Evolutionary conservation across 2,113 vertebrate species (phyloP).

Genomic region (Upupa epops): DNA sequence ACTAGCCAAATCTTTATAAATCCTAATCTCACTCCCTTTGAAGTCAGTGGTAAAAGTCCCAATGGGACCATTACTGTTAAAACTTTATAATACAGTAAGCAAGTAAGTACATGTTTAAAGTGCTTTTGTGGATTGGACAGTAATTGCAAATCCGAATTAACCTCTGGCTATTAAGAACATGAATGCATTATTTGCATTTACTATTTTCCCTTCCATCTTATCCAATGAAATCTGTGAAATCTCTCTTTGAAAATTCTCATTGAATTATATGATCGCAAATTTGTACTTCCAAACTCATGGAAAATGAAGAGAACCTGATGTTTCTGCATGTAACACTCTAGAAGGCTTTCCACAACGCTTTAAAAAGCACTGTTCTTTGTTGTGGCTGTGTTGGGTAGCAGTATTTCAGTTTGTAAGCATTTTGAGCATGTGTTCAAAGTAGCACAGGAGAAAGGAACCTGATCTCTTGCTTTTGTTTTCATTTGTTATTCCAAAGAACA

Average conservation of each 20-base stretch:
- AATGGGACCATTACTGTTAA: constrained; percentile 25
- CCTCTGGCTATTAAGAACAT: neutral
- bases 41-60: constrained; percentile 34
- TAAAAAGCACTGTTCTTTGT: constrained; percentile 8
- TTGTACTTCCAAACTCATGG: neutral
- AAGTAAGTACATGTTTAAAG: constrained; percentile 33
- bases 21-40: constrained; percentile 44
- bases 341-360: neutral
- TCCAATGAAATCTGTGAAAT: neutral
- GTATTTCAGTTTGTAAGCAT: neutral
- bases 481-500: constrained; percentile 14
- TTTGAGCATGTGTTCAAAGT: constrained; percentile 37
- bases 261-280: neutral
- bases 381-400: constrained; percentile 14
- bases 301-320: neutral
- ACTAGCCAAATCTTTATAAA: constrained; percentile 23
- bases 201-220: constrained; percentile 21
- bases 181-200: neutral
- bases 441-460: neutral
- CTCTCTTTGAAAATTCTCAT: neutral
- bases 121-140: constrained; percentile 18
- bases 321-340: neutral
- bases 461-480: constrained; percentile 19
- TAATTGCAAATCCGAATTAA: constrained; percentile 9
- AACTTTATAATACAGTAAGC: constrained; percentile 24